Evolutionary conservation across 1,140 invertebrate genomes (phyloP).

Genomic region (Bombus turneri): DNA sequence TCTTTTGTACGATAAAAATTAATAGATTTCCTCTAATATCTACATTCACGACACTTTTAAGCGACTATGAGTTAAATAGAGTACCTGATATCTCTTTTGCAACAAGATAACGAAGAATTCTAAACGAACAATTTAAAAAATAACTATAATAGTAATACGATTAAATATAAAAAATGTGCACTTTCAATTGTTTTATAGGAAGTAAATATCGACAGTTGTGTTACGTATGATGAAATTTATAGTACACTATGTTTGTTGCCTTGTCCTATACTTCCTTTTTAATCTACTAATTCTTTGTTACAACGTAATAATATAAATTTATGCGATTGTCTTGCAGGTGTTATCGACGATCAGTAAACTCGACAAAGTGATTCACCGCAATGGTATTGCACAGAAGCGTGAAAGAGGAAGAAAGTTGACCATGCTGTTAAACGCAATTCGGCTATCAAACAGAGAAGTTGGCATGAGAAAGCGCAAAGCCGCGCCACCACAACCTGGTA

Average conservation of each 20-base stretch:
- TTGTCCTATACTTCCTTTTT: neutral
- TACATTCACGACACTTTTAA: neutral
- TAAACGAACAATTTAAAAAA: neutral
- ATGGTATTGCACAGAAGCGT: neutral
- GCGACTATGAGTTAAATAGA: neutral
- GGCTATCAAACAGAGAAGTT: neutral
- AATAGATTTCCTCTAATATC: too few species aligned
- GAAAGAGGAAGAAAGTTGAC: neutral
- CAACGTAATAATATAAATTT: neutral
- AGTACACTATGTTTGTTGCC: too few species aligned
- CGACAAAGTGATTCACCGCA: neutral
- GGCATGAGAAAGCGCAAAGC: neutral
- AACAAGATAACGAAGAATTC: neutral
- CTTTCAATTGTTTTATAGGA: too few species aligned
- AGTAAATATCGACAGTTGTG: neutral
- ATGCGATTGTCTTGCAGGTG: neutral
- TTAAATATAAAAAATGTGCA: too few species aligned
- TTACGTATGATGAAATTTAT: neutral
- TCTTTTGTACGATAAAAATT: too few species aligned
- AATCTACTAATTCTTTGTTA: neutral
- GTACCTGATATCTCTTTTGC: neutral
- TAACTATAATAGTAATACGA: too few species aligned
- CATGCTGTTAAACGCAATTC: constrained; percentile 19
- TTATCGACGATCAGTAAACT: neutral
- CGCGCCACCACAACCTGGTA: constrained; percentile 1